Percentiles rank a stretch among this genome's conserved stretches.
These are phyloP conservation scores for Bombus pascuorum DNA, from an alignment of 1,140 invertebrate genomes.

Conservation along the genomic window DNA sequence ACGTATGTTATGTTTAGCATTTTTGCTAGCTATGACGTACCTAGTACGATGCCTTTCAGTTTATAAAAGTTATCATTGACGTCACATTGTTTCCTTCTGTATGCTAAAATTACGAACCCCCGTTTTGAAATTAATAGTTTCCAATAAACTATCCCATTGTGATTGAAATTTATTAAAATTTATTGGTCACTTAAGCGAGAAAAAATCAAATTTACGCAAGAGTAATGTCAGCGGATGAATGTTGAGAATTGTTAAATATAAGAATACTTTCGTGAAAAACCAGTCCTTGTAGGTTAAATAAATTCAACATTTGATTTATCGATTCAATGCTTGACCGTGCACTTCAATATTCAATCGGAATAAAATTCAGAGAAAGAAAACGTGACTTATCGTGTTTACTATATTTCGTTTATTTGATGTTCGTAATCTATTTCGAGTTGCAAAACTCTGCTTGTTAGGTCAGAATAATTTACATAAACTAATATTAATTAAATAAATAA, in stretches of 20 bases:
- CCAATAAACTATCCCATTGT: not conserved
- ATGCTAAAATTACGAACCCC: not conserved
- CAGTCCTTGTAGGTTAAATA: constrained; percentile 5
- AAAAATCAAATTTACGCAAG: not conserved
- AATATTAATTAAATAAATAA: not conserved
- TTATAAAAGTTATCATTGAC: not conserved
- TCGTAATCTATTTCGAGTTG: not conserved
- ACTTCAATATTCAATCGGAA: constrained; percentile 35
- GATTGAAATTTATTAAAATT: not conserved
- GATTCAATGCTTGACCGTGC: constrained; percentile 33
- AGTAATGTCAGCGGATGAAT: not conserved
- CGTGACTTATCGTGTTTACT: constrained; percentile 35
- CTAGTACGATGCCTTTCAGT: not conserved
- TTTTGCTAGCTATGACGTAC: not conserved
- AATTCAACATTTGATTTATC: constrained; percentile 39
- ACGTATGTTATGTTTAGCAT: not conserved
- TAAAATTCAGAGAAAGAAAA: constrained; percentile 26
- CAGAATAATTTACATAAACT: not conserved
- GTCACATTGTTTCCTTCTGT: not conserved
- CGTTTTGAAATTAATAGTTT: not conserved
- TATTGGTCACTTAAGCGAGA: not conserved
- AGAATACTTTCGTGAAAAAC: not conserved
- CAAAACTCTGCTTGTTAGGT: not conserved
- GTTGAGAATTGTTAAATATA: not conserved
- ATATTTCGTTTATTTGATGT: not conserved